Evolutionary conservation across 2,113 vertebrate species (phyloP).

Genomic region (Coptodon rendalli): DNA sequence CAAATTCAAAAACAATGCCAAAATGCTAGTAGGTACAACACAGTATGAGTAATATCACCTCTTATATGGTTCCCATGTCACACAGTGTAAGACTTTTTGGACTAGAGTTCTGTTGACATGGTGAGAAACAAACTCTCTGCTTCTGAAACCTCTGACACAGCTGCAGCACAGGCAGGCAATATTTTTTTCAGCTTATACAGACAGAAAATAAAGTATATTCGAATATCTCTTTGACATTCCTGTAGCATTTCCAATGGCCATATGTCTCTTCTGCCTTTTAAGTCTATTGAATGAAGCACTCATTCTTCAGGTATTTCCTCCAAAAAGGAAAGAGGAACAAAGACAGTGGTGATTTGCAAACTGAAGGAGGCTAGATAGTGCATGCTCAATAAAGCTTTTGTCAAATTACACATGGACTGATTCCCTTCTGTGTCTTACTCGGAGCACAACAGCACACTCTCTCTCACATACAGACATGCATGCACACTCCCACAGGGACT

Average conservation of each 20-base stretch:
- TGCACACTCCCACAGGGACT: neutral
- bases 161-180: conserved; percentile 41
- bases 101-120: neutral
- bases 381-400: neutral
- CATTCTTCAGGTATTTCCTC: neutral
- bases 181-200: neutral
- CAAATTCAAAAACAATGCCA: conserved; percentile 9
- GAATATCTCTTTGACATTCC: conserved; percentile 20
- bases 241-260: conserved; percentile 11
- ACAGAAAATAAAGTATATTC: conserved; percentile 1
- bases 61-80: neutral
- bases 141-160: conserved; percentile 19
- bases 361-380: neutral
- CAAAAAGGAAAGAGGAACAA: neutral
- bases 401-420: neutral
- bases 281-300: neutral
- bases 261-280: neutral
- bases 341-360: neutral
- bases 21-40: neutral
- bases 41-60: neutral
- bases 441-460: neutral
- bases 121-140: neutral
- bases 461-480: neutral
- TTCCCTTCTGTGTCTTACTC: neutral
- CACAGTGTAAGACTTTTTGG: neutral